phyloP scores from a whole-genome alignment of 2,113 vertebrate genomes.

The Amphiprion percula region DNA sequence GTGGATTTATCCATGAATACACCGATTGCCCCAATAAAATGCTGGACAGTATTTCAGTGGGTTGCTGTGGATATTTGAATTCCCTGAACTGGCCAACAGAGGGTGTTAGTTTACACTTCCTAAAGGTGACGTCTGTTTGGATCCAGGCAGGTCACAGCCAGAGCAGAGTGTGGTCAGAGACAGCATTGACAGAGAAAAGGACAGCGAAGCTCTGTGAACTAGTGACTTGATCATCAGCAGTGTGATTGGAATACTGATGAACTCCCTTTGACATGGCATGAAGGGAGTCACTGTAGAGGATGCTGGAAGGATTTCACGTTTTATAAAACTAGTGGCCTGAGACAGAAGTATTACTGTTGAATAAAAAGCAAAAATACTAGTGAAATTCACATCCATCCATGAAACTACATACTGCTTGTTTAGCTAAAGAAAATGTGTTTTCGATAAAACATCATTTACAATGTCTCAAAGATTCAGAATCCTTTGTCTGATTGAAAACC shows the following conservation, averaged over 20 bases:
- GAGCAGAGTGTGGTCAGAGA: constrained; percentile 62
- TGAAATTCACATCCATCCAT: too few species aligned
- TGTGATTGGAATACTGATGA: constrained; percentile 74
- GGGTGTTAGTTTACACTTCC: constrained; percentile 51
- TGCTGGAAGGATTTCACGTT: constrained; percentile 11
- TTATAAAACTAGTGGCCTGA: constrained; percentile 11
- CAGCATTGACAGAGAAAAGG: constrained; percentile 62
- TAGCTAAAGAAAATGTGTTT: not conserved
- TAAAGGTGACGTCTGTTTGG: constrained; percentile 40
- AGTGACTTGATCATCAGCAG: constrained; percentile 55
- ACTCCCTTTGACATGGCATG: constrained; percentile 54
- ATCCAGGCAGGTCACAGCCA: constrained; percentile 22
- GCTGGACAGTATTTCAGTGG: not conserved
- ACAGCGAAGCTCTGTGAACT: constrained; percentile 76
- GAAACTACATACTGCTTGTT: not conserved
- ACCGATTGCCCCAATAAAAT: not conserved
- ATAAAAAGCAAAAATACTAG: not conserved
- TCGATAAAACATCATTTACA: not conserved
- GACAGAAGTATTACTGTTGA: not conserved
- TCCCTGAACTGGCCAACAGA: constrained; percentile 62
- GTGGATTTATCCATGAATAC: not conserved
- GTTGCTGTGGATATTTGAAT: constrained; percentile 7
- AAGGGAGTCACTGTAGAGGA: constrained; percentile 71
- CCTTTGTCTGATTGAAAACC: not conserved
- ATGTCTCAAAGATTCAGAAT: not conserved